Conservation (phyloP, 2,797 vertebrate genomes). For the Pterois miles region DNA sequence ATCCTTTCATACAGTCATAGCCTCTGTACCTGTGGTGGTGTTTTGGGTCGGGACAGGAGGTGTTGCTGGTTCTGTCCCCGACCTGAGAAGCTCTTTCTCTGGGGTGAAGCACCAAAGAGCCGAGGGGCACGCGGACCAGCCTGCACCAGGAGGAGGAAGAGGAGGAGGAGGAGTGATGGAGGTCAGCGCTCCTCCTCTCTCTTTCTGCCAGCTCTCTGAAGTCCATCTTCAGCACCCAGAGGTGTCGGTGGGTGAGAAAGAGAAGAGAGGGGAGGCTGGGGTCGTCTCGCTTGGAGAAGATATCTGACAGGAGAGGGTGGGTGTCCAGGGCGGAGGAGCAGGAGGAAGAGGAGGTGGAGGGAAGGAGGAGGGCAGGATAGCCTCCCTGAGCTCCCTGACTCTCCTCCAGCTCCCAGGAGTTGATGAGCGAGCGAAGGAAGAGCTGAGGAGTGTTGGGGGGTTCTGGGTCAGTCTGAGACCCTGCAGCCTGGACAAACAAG, state of each 20-base stretch:
- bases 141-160: conserved; percentile 62
- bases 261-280: conserved; percentile 85
- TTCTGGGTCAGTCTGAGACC: not conserved
- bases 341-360: conserved; percentile 6
- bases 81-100: conserved; percentile 58
- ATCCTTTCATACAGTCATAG: not conserved
- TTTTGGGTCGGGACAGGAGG: conserved; percentile 42
- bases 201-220: conserved; percentile 78
- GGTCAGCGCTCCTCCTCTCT: conserved; percentile 44
- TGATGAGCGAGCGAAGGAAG: conserved; percentile 87
- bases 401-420: conserved; percentile 89
- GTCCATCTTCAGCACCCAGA: conserved; percentile 90
- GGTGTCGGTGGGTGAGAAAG: conserved; percentile 88
- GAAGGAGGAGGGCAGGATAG: conserved; percentile 84
- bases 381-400: conserved; percentile 86
- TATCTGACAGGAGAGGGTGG: conserved; percentile 72
- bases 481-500: conserved; percentile 22
- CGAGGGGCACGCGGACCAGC: conserved; percentile 87
- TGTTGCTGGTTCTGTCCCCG: not conserved
- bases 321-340: conserved; percentile 18
- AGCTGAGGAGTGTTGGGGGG: conserved; percentile 71
- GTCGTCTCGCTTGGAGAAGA: conserved; percentile 60
- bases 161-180: conserved; percentile 59
- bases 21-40: conserved; percentile 58
- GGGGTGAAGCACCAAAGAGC: conserved; percentile 88